Evolutionary conservation across 1,140 invertebrate species (phyloP).

Genomic region (Platyscapa corneri): DNA sequence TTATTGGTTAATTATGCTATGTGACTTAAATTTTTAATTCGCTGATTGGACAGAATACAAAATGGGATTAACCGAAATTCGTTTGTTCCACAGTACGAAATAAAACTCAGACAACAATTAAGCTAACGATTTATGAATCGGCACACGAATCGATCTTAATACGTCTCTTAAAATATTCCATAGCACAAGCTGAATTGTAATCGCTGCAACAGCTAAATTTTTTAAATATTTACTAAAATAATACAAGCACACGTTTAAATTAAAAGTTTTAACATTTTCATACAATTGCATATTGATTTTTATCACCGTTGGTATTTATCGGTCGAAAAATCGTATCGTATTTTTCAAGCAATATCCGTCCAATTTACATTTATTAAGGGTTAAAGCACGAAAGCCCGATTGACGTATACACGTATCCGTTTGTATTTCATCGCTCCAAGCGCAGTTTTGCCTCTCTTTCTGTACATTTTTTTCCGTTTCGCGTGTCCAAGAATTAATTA

Average conservation of each 20-base stretch:
- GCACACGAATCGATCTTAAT: no score
- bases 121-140: no score
- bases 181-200: no score
- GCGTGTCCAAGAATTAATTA: conserved; percentile 11
- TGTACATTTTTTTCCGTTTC: neutral
- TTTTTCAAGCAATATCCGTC: neutral
- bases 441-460: neutral
- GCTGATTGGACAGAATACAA: neutral
- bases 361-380: conserved; percentile 5
- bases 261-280: neutral
- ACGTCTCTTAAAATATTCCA: no score
- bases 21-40: neutral
- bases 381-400: neutral
- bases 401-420: neutral
- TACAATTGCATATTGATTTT: neutral
- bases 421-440: neutral
- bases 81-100: neutral
- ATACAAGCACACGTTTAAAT: neutral
- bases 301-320: neutral
- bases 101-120: neutral
- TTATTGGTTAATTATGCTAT: no score
- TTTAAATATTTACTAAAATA: neutral
- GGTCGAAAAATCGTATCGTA: neutral
- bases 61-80: neutral
- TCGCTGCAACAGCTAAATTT: no score